Conservation (phyloP, 2,888 invertebrate genomes). For the Caenorhabditis becei region DNA sequence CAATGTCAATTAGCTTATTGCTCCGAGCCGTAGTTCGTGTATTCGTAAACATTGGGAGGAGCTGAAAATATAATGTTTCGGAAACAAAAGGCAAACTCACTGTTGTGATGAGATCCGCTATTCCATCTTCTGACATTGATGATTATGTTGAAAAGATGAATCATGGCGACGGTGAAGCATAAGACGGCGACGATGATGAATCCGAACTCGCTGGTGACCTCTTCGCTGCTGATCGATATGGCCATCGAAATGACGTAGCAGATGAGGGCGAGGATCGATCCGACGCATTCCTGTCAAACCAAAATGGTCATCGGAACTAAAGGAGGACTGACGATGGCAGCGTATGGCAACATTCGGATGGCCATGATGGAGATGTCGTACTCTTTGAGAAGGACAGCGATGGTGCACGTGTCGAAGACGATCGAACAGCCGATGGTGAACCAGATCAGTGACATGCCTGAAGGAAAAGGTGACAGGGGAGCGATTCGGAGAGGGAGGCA, state of each 20-base stretch:
- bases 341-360: constrained; percentile 57
- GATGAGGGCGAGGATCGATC: constrained; percentile 41
- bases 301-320: background rate
- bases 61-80: constrained; percentile 24
- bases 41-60: constrained; percentile 44
- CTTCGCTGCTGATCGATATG: constrained; percentile 50
- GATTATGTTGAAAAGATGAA: constrained; percentile 38
- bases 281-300: constrained; percentile 53
- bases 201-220: constrained; percentile 50
- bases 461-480: background rate
- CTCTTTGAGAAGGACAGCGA: constrained; percentile 52
- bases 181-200: constrained; percentile 45
- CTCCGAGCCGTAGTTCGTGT: constrained; percentile 46
- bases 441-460: constrained; percentile 60
- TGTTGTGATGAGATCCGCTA: constrained; percentile 46
- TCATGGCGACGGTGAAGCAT: constrained; percentile 39
- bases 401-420: constrained; percentile 51
- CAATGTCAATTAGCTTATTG: too few species aligned
- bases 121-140: constrained; percentile 53
- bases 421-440: constrained; percentile 51
- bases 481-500: background rate
- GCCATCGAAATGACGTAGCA: constrained; percentile 45
- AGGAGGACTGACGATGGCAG: constrained; percentile 34
- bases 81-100: constrained; percentile 13
- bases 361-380: constrained; percentile 50